Base-by-base conservation (phyloP, 1,140 invertebrate species). In the Bombyx mandarina region DNA sequence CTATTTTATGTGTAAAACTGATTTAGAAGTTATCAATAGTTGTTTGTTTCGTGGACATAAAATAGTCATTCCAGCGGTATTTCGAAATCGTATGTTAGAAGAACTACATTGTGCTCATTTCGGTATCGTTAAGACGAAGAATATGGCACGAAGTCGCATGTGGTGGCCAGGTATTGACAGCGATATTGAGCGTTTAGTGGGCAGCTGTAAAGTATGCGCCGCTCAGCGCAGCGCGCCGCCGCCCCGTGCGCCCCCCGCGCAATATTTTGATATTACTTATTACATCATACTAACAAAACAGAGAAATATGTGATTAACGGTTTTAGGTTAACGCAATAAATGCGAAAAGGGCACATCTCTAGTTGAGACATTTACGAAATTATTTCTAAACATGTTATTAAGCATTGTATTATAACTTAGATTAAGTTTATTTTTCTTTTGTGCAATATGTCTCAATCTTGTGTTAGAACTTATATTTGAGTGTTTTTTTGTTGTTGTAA, bases 41-140 rank as follows among this genome's bases (percentile, higher is more conserved):
- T 69, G 62, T 53, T 52, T 71, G 35, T 58, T 75, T n/a, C 57
- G 68, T 8, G 67, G 69, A 0, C 63, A 69, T 55, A 56, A 57
- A 10, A 52, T 75, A n/a, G 56, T 75, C 7, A 66, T 75, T 49
- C 70, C 68, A 2, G 5, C 45, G 9, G 26, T 56, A 7, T 67
- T 50, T 49, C 47, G 51, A 3, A 22, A 67, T 18, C 43, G 45
- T 22, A 62, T 69, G 60, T 47, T 71, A 50, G 47, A 53, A 6
- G 71, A 73, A 48, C 52, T 71, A 8, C 66, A 71, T 54, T 44
- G 10, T 8, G 44, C 43, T 1, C 65, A 69, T 58, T 61, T 69
- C 10, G 63, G 70, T 8, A 59, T 67, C 1, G 56, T 67, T 8
- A 68, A 73, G 57, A 70, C 65, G 45, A 73, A 73, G 54, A 65